These are phyloP conservation scores for Phenganax subtilis DNA, from an alignment of 92 coral and sea anemone species.

Conservation along the genomic window DNA sequence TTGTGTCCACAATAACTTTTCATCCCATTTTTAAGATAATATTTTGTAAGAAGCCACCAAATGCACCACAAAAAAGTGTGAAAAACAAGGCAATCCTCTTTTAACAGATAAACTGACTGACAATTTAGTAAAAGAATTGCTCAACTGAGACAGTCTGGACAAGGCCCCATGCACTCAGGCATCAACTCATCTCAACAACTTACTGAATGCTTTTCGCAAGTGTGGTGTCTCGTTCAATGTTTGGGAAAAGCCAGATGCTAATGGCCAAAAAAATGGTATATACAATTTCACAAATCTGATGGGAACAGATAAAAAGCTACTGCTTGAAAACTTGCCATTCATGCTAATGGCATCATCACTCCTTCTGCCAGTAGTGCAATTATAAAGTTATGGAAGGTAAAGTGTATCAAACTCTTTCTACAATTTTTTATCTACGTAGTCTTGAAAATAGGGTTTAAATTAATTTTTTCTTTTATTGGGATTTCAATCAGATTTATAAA, in stretches of 20 bases:
- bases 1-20: neutral
- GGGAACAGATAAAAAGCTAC: constrained; percentile 56
- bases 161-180: constrained; percentile 52
- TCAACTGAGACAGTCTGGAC: constrained; percentile 51
- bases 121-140: constrained; percentile 49
- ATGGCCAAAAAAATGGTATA: constrained; percentile 57
- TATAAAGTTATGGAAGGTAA: constrained; percentile 62
- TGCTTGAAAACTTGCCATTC: constrained; percentile 53
- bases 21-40: neutral
- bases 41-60: neutral
- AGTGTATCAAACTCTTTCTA: neutral
- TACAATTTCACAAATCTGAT: constrained; percentile 57
- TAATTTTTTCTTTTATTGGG: neutral
- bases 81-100: neutral
- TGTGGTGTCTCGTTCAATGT: constrained; percentile 60
- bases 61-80: neutral
- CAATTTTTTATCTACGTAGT: neutral
- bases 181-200: constrained; percentile 39
- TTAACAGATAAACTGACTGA: constrained; percentile 49
- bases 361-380: constrained; percentile 52
- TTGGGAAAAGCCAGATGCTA: constrained; percentile 63
- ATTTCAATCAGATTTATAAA: constrained; percentile 43
- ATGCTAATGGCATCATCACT: constrained; percentile 52
- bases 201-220: constrained; percentile 49
- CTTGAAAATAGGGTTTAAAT: too few relatives aligned